These are phyloP conservation scores for Manduca sexta DNA, from an alignment of 1,140 invertebrate genomes.

Conservation along the genomic window DNA sequence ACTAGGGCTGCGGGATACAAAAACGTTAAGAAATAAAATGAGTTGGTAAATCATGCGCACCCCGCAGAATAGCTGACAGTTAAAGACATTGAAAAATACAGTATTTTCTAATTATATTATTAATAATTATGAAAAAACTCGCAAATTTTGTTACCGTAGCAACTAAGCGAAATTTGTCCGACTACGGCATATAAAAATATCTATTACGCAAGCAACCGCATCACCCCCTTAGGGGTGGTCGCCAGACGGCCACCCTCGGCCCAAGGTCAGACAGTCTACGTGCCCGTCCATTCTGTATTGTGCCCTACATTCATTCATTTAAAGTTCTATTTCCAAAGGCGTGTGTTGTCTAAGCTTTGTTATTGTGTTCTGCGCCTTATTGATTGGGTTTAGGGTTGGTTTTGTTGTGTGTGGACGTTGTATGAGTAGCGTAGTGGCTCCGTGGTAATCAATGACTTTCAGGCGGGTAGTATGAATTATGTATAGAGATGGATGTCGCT, in stretches of 20 bases:
- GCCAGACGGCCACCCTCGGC: slow-evolving; percentile 16
- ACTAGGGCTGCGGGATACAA: no score
- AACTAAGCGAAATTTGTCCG: slow-evolving; percentile 12
- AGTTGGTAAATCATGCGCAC: no score
- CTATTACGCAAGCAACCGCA: slow-evolving; percentile 41
- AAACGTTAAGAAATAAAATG: no score
- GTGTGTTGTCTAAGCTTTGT: background rate
- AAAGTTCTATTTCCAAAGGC: background rate
- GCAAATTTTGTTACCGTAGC: slow-evolving; percentile 9
- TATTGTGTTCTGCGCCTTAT: slow-evolving; percentile 1
- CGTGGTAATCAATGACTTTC: slow-evolving; percentile 48
- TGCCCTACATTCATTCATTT: background rate
- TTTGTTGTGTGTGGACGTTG: slow-evolving; percentile 8
- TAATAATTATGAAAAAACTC: background rate
- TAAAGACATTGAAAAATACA: no score
- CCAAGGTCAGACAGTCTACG: slow-evolving; percentile 7
- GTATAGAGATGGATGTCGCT: slow-evolving; percentile 30
- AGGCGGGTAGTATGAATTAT: slow-evolving; percentile 44
- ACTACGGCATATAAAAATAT: slow-evolving; percentile 37
- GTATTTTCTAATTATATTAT: no score
- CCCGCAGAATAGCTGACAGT: no score
- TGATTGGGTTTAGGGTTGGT: slow-evolving; percentile 1
- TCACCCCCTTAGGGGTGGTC: slow-evolving; percentile 10
- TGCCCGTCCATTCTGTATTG: no score
- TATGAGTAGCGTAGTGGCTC: slow-evolving; percentile 8